A percentile compares a stretch with the other conserved stretches of the same genome.
These are phyloP conservation scores for Parthenolecanium corni DNA, from an alignment of 2,888 invertebrate species.

Conservation along the genomic window DNA sequence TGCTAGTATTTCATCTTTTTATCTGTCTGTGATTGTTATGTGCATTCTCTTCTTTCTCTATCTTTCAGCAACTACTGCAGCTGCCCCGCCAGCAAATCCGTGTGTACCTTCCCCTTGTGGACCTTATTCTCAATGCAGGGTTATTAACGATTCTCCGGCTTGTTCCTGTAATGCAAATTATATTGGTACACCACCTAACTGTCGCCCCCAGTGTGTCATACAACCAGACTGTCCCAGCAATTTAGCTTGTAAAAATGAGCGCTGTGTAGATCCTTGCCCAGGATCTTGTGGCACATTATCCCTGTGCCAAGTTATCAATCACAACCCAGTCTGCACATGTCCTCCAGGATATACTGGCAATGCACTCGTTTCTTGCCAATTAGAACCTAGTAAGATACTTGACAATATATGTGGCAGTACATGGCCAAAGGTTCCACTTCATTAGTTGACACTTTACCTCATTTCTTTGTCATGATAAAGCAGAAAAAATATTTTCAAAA, in stretches of 20 bases:
- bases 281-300: conserved; percentile 38
- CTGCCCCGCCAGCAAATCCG: conserved; percentile 35
- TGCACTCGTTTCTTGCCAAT: conserved; percentile 57
- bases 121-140: conserved; percentile 58
- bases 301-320: conserved; percentile 49
- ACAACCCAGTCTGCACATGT: conserved; percentile 53
- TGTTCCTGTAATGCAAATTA: conserved; percentile 61
- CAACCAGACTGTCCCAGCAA: conserved; percentile 37
- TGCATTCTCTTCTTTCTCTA: conserved; percentile 29
- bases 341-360: conserved; percentile 59
- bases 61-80: conserved; percentile 29
- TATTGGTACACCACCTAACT: conserved; percentile 61
- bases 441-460: no score
- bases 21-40: not conserved
- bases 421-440: not conserved
- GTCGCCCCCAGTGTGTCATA: conserved; percentile 56
- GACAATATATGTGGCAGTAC: no score
- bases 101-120: conserved; percentile 69
- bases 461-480: no score
- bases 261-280: conserved; percentile 37
- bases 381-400: conserved; percentile 40
- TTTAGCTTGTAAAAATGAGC: conserved; percentile 37
- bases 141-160: conserved; percentile 51
- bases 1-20: not conserved
- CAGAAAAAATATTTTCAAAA: no score